Conservation (phyloP, 1,140 invertebrate species). For the Drosophila saltans region DNA sequence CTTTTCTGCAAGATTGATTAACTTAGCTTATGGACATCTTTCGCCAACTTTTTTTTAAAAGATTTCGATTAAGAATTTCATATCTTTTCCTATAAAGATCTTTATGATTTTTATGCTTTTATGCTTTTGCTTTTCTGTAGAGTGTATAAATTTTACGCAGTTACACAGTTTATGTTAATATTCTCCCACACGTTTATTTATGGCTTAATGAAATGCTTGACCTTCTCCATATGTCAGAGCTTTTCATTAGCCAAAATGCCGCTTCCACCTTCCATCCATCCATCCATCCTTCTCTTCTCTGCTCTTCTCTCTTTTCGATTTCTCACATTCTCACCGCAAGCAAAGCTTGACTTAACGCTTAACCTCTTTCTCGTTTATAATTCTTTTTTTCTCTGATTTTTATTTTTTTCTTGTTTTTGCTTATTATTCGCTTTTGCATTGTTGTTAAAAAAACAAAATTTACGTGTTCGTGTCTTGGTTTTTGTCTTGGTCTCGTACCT, state of each 20-base stretch:
- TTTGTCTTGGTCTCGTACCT: background rate
- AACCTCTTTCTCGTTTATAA: constrained; percentile 56
- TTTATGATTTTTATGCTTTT: background rate
- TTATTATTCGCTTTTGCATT: constrained; percentile 44
- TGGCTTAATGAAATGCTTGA: background rate
- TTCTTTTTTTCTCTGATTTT: constrained; percentile 31
- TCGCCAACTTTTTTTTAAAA: too few species aligned
- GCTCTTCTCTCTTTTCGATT: constrained; percentile 15
- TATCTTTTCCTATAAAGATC: too few species aligned
- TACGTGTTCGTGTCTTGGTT: constrained; percentile 29
- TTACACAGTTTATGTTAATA: background rate
- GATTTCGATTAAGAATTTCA: too few species aligned
- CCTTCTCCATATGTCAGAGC: constrained; percentile 5
- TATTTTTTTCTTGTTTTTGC: constrained; percentile 16
- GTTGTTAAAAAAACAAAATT: constrained; percentile 18
- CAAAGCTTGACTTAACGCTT: constrained; percentile 55
- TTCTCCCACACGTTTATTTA: background rate
- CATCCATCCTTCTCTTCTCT: background rate
- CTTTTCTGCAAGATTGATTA: too few species aligned
- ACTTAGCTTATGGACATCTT: too few species aligned
- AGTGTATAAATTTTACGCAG: background rate
- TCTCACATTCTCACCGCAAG: constrained; percentile 37
- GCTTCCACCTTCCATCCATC: background rate
- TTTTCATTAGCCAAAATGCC: constrained; percentile 43
- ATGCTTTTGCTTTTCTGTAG: background rate